These are phyloP conservation scores for Gorsachius goisagi DNA, from an alignment of 2,113 vertebrate species.

Conservation along the genomic window DNA sequence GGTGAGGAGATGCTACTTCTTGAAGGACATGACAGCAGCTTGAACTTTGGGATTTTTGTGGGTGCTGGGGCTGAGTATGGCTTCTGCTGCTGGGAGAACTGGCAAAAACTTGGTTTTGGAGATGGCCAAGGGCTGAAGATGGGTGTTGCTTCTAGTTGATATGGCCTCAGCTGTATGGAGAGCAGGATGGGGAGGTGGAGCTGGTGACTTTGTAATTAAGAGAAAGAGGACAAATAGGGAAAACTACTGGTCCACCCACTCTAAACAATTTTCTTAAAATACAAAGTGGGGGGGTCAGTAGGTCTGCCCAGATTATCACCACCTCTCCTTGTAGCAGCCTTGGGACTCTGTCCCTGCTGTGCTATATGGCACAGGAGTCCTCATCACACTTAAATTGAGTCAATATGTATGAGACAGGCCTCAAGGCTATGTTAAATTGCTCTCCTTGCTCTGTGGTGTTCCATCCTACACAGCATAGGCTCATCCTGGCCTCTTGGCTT, in stretches of 20 bases:
- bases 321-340: no score
- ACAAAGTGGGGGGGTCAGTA: no score
- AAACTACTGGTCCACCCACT: rapidly evolving
- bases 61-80: background rate
- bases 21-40: background rate
- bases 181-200: background rate
- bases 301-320: background rate
- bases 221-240: background rate
- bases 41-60: no score
- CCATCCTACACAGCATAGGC: no score
- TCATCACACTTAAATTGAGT: background rate
- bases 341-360: background rate
- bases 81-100: background rate
- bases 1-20: no score
- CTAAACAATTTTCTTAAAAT: background rate
- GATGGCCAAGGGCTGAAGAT: background rate
- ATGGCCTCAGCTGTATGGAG: background rate
- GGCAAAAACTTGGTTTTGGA: background rate
- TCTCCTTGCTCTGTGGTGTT: background rate
- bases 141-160: background rate
- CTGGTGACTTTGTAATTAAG: background rate
- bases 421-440: background rate
- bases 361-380: background rate
- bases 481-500: background rate
- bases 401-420: rapidly evolving